Conservation (phyloP, 2,113 vertebrate species). For the Charina bottae region DNA sequence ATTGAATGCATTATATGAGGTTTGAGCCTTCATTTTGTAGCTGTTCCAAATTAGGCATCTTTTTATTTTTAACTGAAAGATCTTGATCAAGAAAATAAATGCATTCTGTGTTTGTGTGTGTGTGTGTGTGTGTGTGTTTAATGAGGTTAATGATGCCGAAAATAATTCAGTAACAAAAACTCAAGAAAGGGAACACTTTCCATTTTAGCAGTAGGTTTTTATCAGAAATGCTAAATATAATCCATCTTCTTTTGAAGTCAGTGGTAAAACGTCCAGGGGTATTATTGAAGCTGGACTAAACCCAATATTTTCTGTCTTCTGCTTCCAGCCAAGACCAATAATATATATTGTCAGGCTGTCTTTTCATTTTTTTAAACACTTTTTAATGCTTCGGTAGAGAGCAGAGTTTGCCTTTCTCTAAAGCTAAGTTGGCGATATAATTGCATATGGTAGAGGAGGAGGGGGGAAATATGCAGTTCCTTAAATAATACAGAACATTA, state of each 20-base stretch:
- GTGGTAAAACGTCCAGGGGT: neutral
- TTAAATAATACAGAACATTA: neutral
- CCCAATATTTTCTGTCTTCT: neutral
- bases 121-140: neutral
- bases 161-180: neutral
- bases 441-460: neutral
- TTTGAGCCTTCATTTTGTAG: neutral
- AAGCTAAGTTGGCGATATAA: neutral
- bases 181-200: neutral
- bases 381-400: neutral
- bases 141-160: slow-evolving; percentile 10
- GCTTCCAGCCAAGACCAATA: slow-evolving; percentile 5
- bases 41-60: neutral
- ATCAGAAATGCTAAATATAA: neutral
- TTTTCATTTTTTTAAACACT: neutral
- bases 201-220: neutral
- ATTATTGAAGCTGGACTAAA: neutral
- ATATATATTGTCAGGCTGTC: neutral
- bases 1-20: slow-evolving; percentile 31
- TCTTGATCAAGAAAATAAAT: neutral
- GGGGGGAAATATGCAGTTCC: neutral
- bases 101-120: neutral
- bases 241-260: neutral
- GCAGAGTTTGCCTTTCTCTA: neutral
- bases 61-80: neutral